A percentile compares a stretch with the other conserved stretches of the same genome.
Evolutionary conservation across 2,888 invertebrate species (phyloP).

Genomic region (Melinopterus prodromus): DNA sequence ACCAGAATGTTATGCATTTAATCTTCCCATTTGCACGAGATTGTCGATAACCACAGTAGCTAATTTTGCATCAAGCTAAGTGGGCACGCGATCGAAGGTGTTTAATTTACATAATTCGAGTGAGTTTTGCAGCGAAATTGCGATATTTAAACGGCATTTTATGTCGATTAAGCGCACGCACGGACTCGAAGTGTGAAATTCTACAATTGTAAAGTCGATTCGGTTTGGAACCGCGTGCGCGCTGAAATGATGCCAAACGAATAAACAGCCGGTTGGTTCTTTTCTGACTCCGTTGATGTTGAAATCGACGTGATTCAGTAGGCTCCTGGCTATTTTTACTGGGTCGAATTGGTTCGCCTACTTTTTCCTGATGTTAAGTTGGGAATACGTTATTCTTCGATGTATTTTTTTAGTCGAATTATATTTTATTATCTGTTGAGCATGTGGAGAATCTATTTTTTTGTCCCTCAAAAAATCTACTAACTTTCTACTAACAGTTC

Average conservation of each 20-base stretch:
- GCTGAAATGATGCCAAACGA: slow-evolving; percentile 32
- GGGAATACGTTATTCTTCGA: background rate
- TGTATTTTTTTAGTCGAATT: background rate
- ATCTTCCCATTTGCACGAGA: background rate
- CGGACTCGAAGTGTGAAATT: background rate
- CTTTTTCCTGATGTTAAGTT: background rate
- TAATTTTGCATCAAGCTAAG: background rate
- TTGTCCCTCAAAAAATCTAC: too few relatives aligned
- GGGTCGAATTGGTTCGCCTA: slow-evolving; percentile 24
- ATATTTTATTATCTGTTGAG: background rate
- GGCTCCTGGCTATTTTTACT: slow-evolving; percentile 35
- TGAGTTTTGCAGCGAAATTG: slow-evolving; percentile 4
- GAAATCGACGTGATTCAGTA: slow-evolving; percentile 34
- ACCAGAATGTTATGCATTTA: background rate
- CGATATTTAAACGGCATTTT: background rate
- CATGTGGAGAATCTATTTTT: too few relatives aligned
- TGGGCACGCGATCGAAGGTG: background rate
- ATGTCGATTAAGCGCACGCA: background rate
- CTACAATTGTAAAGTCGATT: slow-evolving; percentile 16
- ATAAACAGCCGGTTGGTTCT: slow-evolving; percentile 20
- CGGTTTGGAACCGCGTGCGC: slow-evolving; percentile 19
- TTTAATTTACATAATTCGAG: background rate
- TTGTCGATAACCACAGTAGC: background rate
- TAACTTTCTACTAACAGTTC: too few relatives aligned
- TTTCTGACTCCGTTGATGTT: slow-evolving; percentile 23